Evolutionary conservation across 2,888 invertebrate species (phyloP).

Genomic region (Mythimna albipuncta): DNA sequence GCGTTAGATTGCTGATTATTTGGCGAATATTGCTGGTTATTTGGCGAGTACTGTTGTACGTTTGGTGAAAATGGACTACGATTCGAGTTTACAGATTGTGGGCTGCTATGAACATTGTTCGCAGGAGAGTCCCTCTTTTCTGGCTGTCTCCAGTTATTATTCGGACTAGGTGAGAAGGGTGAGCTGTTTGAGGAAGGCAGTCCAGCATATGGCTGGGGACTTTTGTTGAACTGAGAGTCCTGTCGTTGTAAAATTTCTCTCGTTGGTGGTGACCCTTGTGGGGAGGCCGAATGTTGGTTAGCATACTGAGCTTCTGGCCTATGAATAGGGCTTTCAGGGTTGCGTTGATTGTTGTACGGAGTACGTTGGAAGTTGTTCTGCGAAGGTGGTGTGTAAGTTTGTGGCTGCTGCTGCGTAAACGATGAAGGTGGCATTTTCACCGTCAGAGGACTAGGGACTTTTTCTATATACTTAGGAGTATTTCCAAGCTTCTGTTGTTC

Average conservation of each 20-base stretch:
- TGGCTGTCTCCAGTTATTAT: constrained; percentile 87
- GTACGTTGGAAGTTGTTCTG: constrained; percentile 76
- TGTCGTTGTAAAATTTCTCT: constrained; percentile 85
- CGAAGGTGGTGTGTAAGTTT: constrained; percentile 79
- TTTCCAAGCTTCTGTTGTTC: constrained; percentile 88
- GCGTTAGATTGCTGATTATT: constrained; percentile 77
- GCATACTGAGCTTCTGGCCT: constrained; percentile 88
- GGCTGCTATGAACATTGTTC: constrained; percentile 68
- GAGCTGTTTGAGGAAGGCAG: constrained; percentile 81
- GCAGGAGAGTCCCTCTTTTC: constrained; percentile 86
- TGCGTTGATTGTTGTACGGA: constrained; percentile 72
- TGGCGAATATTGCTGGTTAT: constrained; percentile 77
- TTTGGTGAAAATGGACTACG: constrained; percentile 76
- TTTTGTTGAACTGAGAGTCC: constrained; percentile 89
- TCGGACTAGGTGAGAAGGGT: constrained; percentile 84
- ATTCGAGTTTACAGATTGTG: constrained; percentile 64
- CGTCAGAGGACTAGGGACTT: constrained; percentile 86
- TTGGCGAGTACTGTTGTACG: constrained; percentile 74
- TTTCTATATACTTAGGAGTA: constrained; percentile 86
- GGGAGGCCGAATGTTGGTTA: constrained; percentile 80
- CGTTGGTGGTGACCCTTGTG: constrained; percentile 81
- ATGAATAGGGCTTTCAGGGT: constrained; percentile 86
- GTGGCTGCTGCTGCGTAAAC: constrained; percentile 84
- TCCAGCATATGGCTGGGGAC: constrained; percentile 85
- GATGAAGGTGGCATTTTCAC: constrained; percentile 85